A percentile compares a stretch with the other conserved stretches of the same genome.
Conservation (phyloP, 2,113 vertebrate genomes). For the Tinamus guttatus region DNA sequence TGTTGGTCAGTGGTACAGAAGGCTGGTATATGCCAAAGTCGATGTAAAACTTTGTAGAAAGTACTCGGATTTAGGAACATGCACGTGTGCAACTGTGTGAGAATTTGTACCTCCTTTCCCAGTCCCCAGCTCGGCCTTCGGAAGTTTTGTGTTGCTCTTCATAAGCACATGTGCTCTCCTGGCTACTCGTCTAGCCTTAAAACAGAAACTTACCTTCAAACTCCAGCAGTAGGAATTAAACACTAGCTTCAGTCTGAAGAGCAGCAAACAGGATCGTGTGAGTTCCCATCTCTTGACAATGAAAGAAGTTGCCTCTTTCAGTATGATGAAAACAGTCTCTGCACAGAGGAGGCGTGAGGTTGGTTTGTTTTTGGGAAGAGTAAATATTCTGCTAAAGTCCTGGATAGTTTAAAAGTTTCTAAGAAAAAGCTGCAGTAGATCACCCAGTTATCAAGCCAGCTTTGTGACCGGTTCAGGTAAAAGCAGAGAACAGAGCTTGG, state of each 20-base stretch:
- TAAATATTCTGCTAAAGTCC: not conserved
- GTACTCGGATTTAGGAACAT: not conserved
- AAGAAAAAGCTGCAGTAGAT: not conserved
- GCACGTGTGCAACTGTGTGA: not conserved
- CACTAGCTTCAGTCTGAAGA: not conserved
- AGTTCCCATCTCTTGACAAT: conserved; percentile 24
- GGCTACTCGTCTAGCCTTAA: not conserved
- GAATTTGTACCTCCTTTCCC: not conserved
- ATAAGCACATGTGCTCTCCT: not conserved
- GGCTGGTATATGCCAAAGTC: not conserved
- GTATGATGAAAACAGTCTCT: not conserved
- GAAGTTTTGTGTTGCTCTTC: not conserved
- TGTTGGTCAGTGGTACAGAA: not conserved
- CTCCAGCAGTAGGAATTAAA: not conserved
- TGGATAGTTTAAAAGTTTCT: conserved; percentile 24
- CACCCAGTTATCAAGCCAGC: not conserved
- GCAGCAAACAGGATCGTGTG: not conserved
- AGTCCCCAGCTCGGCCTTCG: not conserved
- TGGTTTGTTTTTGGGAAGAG: not conserved
- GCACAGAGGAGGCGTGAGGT: not conserved
- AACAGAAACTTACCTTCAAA: not conserved
- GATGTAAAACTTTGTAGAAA: not conserved
- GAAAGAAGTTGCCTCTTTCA: conserved; percentile 27
- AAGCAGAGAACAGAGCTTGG: not conserved
- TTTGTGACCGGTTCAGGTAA: not conserved